Conservation (phyloP, 2,113 vertebrate genomes). For the Danionella cerebrum region DNA sequence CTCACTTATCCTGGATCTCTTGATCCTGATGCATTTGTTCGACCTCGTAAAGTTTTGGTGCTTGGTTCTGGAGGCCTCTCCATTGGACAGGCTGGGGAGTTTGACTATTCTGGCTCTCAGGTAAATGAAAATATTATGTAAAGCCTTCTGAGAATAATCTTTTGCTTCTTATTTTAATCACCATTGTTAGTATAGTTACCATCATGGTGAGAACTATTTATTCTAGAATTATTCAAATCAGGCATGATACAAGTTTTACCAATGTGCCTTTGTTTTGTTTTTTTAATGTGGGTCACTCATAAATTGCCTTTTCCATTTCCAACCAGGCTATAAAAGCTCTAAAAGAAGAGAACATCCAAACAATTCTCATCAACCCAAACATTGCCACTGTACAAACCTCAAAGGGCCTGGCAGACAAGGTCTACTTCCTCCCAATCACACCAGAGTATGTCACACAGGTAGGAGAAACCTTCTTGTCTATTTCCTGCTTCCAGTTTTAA, state of each 20-base stretch:
- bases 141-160: no score
- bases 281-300: no score
- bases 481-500: no score
- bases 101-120: constrained; percentile 96
- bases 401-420: constrained; percentile 91
- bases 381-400: constrained; percentile 97
- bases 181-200: no score
- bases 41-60: constrained; percentile 85
- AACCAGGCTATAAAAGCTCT: constrained; percentile 90
- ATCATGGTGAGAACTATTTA: no score
- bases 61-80: constrained; percentile 92
- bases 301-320: background rate
- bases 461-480: background rate
- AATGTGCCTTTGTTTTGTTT: no score
- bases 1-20: constrained; percentile 54
- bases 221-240: no score
- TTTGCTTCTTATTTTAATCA: no score
- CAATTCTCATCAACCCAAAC: constrained; percentile 92
- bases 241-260: no score
- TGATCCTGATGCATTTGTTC: constrained; percentile 44
- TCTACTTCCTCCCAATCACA: constrained; percentile 94
- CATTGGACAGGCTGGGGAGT: constrained; percentile 94
- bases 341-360: constrained; percentile 94
- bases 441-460: constrained; percentile 89
- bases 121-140: constrained; percentile 57